Conservation (phyloP, 2,113 vertebrate species). For the Gallinago jamesoni region DNA sequence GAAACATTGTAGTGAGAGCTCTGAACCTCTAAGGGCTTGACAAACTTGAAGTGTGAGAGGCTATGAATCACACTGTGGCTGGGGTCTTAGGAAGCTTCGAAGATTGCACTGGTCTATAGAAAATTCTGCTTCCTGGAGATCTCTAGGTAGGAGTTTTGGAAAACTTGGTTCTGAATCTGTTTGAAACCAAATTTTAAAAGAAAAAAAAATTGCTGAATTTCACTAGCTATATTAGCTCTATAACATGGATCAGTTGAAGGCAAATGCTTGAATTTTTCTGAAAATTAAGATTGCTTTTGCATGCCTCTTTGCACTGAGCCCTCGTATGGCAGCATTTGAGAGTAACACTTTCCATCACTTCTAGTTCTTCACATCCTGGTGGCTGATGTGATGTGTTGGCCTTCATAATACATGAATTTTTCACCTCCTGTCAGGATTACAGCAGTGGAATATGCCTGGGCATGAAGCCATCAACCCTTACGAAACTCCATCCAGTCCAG, state of each 20-base stretch:
- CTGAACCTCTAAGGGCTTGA: not conserved
- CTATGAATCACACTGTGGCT: not conserved
- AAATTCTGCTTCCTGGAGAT: not conserved
- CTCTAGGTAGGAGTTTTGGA: not conserved
- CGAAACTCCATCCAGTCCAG: not conserved
- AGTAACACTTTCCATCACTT: not conserved
- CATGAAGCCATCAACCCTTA: not conserved
- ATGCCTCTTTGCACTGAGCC: not conserved
- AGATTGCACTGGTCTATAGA: not conserved
- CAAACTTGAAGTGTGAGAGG: not conserved
- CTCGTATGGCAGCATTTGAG: not conserved
- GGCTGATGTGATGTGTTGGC: not conserved
- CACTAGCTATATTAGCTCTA: not conserved
- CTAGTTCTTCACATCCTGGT: not conserved
- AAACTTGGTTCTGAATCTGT: not conserved
- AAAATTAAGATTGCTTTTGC: not conserved
- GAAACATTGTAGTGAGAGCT: not conserved
- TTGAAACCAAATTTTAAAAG: not conserved
- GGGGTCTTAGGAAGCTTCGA: not conserved
- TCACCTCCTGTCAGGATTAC: not conserved
- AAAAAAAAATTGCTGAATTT: not conserved
- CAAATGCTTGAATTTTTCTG: not conserved
- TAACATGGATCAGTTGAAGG: rapidly evolving
- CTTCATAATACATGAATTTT: not conserved
- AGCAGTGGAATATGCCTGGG: not conserved